Evolutionary conservation across 2,888 invertebrate genomes (phyloP).

Genomic region (Atrina japonica): DNA sequence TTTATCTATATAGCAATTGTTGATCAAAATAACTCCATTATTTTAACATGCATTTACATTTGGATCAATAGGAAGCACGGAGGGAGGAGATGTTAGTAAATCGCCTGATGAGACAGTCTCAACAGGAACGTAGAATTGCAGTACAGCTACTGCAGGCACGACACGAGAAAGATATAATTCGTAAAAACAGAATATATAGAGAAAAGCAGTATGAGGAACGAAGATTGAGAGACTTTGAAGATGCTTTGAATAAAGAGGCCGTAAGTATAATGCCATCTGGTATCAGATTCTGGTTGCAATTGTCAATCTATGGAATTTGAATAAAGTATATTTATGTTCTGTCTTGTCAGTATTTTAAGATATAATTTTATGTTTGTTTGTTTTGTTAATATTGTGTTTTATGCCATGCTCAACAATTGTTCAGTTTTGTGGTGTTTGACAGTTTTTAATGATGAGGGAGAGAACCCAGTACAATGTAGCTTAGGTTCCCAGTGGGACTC

Average conservation of each 20-base stretch:
- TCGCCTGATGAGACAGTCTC: conserved; percentile 79
- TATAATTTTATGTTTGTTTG: not conserved
- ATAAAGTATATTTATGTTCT: not conserved
- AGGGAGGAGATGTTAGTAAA: conserved; percentile 80
- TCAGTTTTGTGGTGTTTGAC: too few relatives aligned
- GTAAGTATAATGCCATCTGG: conserved; percentile 62
- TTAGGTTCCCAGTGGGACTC: too few relatives aligned
- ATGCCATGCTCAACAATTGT: too few relatives aligned
- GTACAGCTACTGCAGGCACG: conserved; percentile 80
- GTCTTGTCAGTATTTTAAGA: not conserved
- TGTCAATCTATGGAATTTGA: not conserved
- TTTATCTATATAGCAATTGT: too few relatives aligned
- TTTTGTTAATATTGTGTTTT: too few relatives aligned
- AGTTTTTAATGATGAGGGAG: too few relatives aligned
- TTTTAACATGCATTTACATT: too few relatives aligned
- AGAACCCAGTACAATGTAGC: too few relatives aligned
- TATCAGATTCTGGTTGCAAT: not conserved
- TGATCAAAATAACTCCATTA: too few relatives aligned
- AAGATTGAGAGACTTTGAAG: conserved; percentile 78
- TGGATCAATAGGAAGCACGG: conserved; percentile 78
- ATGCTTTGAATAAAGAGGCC: conserved; percentile 79
- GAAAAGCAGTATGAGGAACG: conserved; percentile 79
- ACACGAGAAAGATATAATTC: conserved; percentile 79
- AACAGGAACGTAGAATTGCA: conserved; percentile 80
- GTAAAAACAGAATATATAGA: conserved; percentile 75